phyloP scores from a whole-genome alignment of 2,888 invertebrate genomes.

The Caenorhabditis angaria region DNA sequence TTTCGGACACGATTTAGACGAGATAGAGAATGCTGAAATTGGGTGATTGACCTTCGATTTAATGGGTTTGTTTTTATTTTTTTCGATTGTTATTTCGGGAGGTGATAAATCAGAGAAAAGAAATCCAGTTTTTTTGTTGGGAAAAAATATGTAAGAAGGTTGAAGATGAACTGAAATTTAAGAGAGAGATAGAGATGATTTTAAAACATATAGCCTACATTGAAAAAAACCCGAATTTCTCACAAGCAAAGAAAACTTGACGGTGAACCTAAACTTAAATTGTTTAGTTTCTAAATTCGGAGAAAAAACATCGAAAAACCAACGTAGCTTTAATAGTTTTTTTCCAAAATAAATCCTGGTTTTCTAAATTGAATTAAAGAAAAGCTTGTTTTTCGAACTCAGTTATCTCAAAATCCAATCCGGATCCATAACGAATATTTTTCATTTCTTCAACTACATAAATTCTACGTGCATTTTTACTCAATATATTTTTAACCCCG shows the following conservation, averaged over 20 bases:
- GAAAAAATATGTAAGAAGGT: too few relatives aligned
- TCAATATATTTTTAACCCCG: neutral
- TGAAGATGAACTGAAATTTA: too few relatives aligned
- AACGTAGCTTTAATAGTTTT: too few relatives aligned
- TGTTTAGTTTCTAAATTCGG: too few relatives aligned
- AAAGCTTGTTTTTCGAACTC: neutral
- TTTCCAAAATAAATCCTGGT: too few relatives aligned
- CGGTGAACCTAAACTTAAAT: too few relatives aligned
- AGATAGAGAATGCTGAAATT: neutral
- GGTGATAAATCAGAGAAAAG: neutral
- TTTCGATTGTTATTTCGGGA: neutral
- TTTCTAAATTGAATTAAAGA: neutral
- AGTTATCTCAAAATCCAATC: neutral
- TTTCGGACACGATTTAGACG: constrained; percentile 31
- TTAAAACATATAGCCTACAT: too few relatives aligned
- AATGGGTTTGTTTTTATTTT: neutral
- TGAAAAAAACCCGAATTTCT: too few relatives aligned
- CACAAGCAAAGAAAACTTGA: too few relatives aligned
- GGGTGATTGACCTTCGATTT: neutral
- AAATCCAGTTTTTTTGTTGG: too few relatives aligned
- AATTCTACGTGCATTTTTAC: neutral
- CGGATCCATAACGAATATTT: neutral
- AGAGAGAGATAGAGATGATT: too few relatives aligned
- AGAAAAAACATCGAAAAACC: too few relatives aligned
- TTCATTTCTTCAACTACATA: neutral